phyloP scores from a whole-genome alignment of 1,140 invertebrate species.

The Drosophila pachea region DNA sequence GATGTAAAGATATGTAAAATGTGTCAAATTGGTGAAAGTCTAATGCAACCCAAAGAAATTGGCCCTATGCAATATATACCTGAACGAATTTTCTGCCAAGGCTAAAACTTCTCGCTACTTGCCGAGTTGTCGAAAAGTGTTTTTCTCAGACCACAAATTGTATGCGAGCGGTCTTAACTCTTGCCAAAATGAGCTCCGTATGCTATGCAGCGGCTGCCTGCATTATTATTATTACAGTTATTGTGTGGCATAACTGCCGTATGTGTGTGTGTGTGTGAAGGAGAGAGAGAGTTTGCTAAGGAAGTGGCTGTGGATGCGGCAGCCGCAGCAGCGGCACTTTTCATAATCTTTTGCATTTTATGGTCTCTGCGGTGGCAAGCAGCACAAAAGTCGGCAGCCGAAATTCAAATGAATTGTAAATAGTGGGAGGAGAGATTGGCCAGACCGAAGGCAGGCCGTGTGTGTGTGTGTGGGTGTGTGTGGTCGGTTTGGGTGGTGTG shows the following conservation, averaged over 20 bases:
- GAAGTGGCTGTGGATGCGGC: conserved; percentile 42
- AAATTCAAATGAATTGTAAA: conserved; percentile 76
- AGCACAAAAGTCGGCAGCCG: conserved; percentile 47
- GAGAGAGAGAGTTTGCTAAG: conserved; percentile 41
- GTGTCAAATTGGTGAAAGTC: too few species aligned
- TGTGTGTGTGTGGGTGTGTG: background rate
- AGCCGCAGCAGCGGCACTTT: conserved; percentile 45
- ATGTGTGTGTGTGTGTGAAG: background rate
- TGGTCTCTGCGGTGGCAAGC: conserved; percentile 56
- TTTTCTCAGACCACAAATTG: conserved; percentile 1
- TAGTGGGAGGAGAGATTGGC: conserved; percentile 22
- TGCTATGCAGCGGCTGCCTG: conserved; percentile 10
- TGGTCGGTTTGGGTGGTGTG: conserved; percentile 17
- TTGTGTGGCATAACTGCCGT: conserved; percentile 13
- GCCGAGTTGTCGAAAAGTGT: background rate
- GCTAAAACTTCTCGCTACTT: background rate
- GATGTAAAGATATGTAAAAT: background rate
- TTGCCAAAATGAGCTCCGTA: conserved; percentile 7
- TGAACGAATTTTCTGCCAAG: background rate
- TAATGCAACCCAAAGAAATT: too few species aligned
- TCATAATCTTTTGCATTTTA: conserved; percentile 72
- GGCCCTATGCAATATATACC: too few species aligned
- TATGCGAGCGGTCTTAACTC: background rate
- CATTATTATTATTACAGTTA: conserved; percentile 35
- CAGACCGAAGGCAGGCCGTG: background rate